Base-by-base conservation (phyloP, 92 coral and sea anemone genomes). In the Epizoanthus fatuus region DNA sequence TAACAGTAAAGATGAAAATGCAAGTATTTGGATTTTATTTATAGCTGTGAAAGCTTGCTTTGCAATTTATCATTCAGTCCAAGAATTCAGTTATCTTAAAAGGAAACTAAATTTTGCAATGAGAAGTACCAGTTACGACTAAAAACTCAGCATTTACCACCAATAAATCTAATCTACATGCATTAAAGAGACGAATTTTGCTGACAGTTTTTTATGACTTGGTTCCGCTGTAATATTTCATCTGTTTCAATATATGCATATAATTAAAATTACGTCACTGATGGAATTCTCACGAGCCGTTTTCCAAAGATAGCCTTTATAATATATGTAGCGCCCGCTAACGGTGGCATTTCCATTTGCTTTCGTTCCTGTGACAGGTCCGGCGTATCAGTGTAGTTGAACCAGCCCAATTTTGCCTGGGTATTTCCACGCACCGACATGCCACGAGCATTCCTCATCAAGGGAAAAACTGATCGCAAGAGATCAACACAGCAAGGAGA, bases 381-480 rank as follows among this genome's bases (percentile, higher is more conserved):
- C 49, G 82, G 82, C 69, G 70, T 77, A 44, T 40, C 42, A 60
- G 82, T 62, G 81, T 59, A 77, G 82, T 42, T 62, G 59, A 60
- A 77, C 82, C 69, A 5, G 55, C 82, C 82, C 82, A 45, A 44
- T 17, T 70, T 77, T 17, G 22, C 69, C 82, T 60, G 82, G 82
- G 82, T 77, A 59, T 77, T 56, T 77, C 82, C 82, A 77, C 69
- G 37, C 84, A 63, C 70, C 89, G 84, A 69, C 65, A 95, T 95
- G 98, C 98, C 98, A 51, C 93, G 93, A 87, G 96, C 98, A 15
- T 93, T 93, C 80, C 63, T 93, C 62, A 91, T 93, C 91, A 93
- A 88, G 54, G 91, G 95, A 56, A 93, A 92, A 90, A 75, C 84
- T 25, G 93, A 81, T 74, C 93, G 63, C 76, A 88, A 72, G 57